phyloP scores from a whole-genome alignment of 2,113 vertebrate species.

The Cyphomyrus plagiostoma region DNA sequence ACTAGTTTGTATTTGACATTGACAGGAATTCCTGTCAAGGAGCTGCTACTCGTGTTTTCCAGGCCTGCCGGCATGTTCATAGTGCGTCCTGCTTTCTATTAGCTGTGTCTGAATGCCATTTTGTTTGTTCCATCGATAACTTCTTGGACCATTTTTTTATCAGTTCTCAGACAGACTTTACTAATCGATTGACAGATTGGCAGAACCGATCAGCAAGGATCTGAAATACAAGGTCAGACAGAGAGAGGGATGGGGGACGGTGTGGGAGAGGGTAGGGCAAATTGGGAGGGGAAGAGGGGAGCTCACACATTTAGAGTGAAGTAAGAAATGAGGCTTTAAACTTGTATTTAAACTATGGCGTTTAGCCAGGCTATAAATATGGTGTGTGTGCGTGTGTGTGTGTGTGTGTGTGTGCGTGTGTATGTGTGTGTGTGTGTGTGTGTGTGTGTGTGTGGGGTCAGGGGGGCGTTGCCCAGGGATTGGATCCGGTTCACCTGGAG shows the following conservation, averaged over 20 bases:
- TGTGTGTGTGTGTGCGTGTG: not conserved
- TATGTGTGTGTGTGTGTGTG: not conserved
- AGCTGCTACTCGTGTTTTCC: not conserved
- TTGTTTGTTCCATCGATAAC: constrained; percentile 23
- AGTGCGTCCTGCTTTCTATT: not conserved
- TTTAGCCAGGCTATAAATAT: not conserved
- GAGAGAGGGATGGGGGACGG: constrained; percentile 3
- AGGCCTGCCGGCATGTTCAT: not conserved
- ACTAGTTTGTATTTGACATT: constrained; percentile 9
- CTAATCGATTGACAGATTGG: constrained; percentile 51
- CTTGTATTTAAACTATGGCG: not conserved
- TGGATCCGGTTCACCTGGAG: not conserved
- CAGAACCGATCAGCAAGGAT: constrained; percentile 45
- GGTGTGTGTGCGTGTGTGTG: not conserved
- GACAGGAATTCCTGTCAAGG: not conserved
- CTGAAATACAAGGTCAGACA: constrained; percentile 41
- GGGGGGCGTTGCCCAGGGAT: no score
- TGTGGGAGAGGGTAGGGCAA: not conserved
- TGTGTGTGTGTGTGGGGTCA: not conserved
- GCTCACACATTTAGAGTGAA: no score
- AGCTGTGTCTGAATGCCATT: not conserved
- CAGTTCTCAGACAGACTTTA: constrained; percentile 43
- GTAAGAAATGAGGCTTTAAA: not conserved
- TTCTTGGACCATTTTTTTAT: constrained; percentile 44
- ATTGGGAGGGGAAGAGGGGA: not conserved